Evolutionary conservation across 2,888 invertebrate species (phyloP).

Genomic region (Mesochorus sp.): DNA sequence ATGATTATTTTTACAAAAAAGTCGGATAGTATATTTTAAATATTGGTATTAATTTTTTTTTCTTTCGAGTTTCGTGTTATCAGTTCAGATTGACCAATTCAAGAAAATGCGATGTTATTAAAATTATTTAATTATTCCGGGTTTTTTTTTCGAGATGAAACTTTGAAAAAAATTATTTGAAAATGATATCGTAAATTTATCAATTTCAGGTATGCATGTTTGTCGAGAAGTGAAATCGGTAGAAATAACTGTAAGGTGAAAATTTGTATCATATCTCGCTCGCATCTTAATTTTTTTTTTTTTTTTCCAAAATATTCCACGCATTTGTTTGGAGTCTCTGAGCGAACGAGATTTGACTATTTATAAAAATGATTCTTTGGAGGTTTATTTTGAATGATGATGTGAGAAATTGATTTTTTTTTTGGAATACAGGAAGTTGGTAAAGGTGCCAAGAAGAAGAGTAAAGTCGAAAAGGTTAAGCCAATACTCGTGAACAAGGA

Average conservation of each 20-base stretch:
- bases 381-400: too few species aligned
- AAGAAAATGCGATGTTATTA: too few species aligned
- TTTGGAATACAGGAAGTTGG: conserved; percentile 78
- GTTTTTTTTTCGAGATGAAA: background rate
- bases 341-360: too few species aligned
- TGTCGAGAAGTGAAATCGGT: conserved; percentile 72
- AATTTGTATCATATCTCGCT: conserved; percentile 33
- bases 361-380: too few species aligned
- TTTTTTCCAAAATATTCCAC: background rate
- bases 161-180: background rate
- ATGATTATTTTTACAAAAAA: conserved; percentile 38
- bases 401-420: too few species aligned
- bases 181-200: conserved; percentile 62
- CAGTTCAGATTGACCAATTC: conserved; percentile 11
- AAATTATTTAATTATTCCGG: conserved; percentile 11
- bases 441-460: conserved; percentile 86
- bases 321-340: background rate
- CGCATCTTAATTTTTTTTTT: background rate
- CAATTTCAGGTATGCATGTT: conserved; percentile 75
- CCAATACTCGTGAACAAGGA: conserved; percentile 90
- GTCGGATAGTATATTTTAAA: background rate
- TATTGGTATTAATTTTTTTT: conserved; percentile 8
- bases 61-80: background rate
- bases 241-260: conserved; percentile 72
- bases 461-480: conserved; percentile 88